Percentiles rank a stretch among this genome's conserved stretches.
Evolutionary conservation across 2,888 invertebrate genomes (phyloP).

Genomic region (Thecocarcelia acutangulata): DNA sequence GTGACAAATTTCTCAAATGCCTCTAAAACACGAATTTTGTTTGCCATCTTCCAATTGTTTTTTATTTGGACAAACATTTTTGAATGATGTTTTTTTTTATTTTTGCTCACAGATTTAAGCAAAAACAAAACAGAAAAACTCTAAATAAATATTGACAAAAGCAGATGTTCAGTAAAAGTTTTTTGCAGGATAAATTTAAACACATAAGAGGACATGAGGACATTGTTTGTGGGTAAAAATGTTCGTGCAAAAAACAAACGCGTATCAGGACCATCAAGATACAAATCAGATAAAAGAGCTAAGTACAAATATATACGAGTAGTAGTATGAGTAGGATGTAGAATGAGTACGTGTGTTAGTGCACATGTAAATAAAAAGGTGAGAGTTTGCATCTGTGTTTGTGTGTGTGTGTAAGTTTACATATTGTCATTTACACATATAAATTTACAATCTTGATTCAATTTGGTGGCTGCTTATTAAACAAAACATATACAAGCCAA

Average conservation of each 20-base stretch:
- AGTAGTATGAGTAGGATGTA: not conserved
- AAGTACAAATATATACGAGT: not conserved
- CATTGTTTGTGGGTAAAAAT: conserved; percentile 33
- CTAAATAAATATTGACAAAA: conserved; percentile 51
- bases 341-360: not conserved
- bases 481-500: conserved; percentile 28
- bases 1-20: conserved; percentile 50
- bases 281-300: conserved; percentile 62
- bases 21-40: conserved; percentile 3
- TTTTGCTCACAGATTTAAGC: conserved; percentile 3
- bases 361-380: not conserved
- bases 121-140: conserved; percentile 27
- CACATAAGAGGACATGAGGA: conserved; percentile 38
- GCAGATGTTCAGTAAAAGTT: conserved; percentile 56
- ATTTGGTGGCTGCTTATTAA: conserved; percentile 42
- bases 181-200: conserved; percentile 42
- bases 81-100: conserved; percentile 22
- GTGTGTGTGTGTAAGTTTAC: conserved; percentile 13
- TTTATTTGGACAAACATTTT: conserved; percentile 56
- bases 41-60: conserved; percentile 4
- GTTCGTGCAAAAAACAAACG: conserved; percentile 41
- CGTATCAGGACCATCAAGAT: conserved; percentile 69
- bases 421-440: conserved; percentile 23
- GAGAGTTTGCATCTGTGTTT: not conserved
- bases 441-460: conserved; percentile 46